phyloP scores from a whole-genome alignment of 2,113 vertebrate genomes.

The Xiphophorus hellerii region DNA sequence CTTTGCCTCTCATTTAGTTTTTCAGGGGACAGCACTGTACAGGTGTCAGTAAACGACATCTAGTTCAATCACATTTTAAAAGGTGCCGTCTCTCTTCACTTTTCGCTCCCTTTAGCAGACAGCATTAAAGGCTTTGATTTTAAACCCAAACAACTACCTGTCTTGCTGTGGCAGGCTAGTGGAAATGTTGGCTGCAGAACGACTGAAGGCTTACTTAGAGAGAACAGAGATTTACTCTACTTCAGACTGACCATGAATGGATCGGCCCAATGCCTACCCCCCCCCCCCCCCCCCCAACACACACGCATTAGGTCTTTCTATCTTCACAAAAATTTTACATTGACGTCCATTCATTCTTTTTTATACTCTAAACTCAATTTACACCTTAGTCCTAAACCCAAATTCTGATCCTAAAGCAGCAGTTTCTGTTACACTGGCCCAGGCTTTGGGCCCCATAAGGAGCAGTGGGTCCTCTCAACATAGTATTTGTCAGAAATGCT shows the following conservation, averaged over 20 bases:
- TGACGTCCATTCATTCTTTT: too few relatives aligned
- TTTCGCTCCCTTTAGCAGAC: slow-evolving; percentile 1
- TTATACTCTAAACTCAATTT: too few relatives aligned
- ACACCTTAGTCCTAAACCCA: too few relatives aligned
- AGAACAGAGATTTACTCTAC: slow-evolving; percentile 72
- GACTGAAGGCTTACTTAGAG: slow-evolving; percentile 59
- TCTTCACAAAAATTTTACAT: too few relatives aligned
- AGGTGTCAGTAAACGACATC: slow-evolving; percentile 2
- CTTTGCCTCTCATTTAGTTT: background rate
- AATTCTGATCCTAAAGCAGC: too few relatives aligned
- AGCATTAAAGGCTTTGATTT: slow-evolving; percentile 53
- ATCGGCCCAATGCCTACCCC: slow-evolving; percentile 39
- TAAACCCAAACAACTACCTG: slow-evolving; percentile 75
- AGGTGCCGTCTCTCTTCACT: background rate
- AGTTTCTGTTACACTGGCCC: too few relatives aligned
- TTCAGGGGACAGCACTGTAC: background rate
- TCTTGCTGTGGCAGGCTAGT: slow-evolving; percentile 73
- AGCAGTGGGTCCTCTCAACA: too few relatives aligned
- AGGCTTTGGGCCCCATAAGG: too few relatives aligned
- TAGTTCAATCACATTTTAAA: slow-evolving; percentile 39
- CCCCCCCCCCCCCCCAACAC: too few relatives aligned
- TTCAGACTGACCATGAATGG: slow-evolving; percentile 69
- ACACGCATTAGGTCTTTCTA: background rate
- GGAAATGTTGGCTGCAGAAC: slow-evolving; percentile 64
- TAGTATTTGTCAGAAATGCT: too few relatives aligned